These are phyloP conservation scores for Heliornis fulica DNA, from an alignment of 2,113 vertebrate species.

Conservation along the genomic window DNA sequence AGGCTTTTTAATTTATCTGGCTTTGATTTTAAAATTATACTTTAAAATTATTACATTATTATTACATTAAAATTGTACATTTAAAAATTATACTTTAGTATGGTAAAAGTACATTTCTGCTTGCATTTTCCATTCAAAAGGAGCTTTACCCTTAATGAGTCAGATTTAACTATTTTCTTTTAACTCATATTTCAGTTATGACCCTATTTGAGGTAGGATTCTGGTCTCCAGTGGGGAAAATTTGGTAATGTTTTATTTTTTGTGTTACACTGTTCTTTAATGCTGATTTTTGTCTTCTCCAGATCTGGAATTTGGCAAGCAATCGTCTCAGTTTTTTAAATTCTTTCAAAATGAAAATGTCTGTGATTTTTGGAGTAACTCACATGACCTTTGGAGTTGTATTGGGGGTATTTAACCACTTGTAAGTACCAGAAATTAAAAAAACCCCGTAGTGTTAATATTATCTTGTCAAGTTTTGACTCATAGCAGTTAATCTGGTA, in stretches of 20 bases:
- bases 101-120: neutral
- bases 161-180: neutral
- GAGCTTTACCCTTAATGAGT: neutral
- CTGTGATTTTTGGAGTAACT: slow-evolving; percentile 89
- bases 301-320: slow-evolving; percentile 95
- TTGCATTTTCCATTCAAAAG: neutral
- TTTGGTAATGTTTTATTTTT: neutral
- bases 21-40: too few relatives aligned
- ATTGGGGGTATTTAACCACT: slow-evolving; percentile 90
- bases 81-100: too few relatives aligned
- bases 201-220: neutral
- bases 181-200: neutral
- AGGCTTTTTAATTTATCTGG: neutral
- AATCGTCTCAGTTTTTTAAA: slow-evolving; percentile 96
- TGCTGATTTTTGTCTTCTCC: neutral
- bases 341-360: slow-evolving; percentile 99
- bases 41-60: too few relatives aligned
- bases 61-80: too few relatives aligned
- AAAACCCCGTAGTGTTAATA: neutral
- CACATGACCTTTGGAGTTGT: slow-evolving; percentile 95
- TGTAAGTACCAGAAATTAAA: slow-evolving; percentile 78
- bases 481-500: neutral
- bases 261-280: neutral
- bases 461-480: neutral
- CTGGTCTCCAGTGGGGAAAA: neutral